Evolutionary conservation across 2,113 vertebrate species (phyloP), one percentile per base, ranked within the genome.

Genomic region (Elanus axillaris): DNA sequence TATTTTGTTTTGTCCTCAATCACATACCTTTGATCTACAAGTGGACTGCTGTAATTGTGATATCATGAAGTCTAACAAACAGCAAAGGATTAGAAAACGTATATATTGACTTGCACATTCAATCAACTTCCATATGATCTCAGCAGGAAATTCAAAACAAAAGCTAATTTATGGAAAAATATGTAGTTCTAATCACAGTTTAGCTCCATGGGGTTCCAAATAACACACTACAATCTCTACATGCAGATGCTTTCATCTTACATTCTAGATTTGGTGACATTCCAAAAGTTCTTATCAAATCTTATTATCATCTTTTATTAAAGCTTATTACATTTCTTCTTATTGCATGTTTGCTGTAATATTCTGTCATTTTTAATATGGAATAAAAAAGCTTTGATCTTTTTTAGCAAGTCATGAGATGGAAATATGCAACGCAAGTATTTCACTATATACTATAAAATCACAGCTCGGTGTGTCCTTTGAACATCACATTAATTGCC

Each of bases 101-200:
- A 91, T 95, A 97, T 97, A 88, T 96, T 97, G 97, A 96, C 96
- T 95, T 88, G 77, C 95, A 96, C 68, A 17, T 98, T 98, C 98
- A 72, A 91, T 98, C 97, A 97, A 95, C 97, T 96, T 97, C 96
- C 96, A 96, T 98, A 95, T 97, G 98, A 97, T 97, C 98, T 95
- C 98, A 98, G 98, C 97, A 95, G 98, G 98, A 98, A 97, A 97
- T 97, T 96, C 95, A 97, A 98, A 98, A 98, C 98, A 97, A 98
- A 98, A 97, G 96, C 96, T 98, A 98, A 98, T 98, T 99, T 98
- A 98, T 98, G 98, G 98, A 98, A 98, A 99, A 98, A 98, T 98
- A 96, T 98, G 98, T 98, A 97, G 97, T 98, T 98, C 98, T 98
- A 98, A 99, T 98, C 98, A 98, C 97, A 98, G 97, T 96, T 95